Base-by-base conservation (phyloP, 2,888 invertebrate species). In the Sialis lutaria region DNA sequence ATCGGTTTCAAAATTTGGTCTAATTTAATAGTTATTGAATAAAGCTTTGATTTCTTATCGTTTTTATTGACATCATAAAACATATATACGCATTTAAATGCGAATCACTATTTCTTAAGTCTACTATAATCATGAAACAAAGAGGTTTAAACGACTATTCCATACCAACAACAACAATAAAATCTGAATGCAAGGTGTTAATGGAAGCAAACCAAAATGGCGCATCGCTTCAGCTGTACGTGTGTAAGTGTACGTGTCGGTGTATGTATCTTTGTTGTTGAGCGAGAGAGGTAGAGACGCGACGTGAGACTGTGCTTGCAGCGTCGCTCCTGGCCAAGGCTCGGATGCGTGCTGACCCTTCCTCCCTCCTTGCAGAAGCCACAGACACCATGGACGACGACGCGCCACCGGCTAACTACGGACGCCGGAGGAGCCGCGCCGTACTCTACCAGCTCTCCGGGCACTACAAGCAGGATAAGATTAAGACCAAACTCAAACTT, bases 381-480 rank as follows among this genome's bases (percentile, higher is more conserved):
- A 85, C 84, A 68, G 86, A 82, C 75, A 77, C 63, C 35, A 64
- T 85, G 68, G 84, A 85, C 65, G 76, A 79, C 40, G 82, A 83
- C 69, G 79, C 80, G 57, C 81, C 82, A 50, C 70, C 73, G 7
- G 80, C 85, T 59, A 90, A 90, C 73, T 91, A 91, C 73, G 90
- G 89, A 57, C 73, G 93, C 55, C 75, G 95, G 60, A 77, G 95
- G 59, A 92, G 92, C 63, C 75, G 95, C 61, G 95, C 95, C 40
- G 93, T 95, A 50, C 80, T 95, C 52, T 95, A 95, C 71, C 93
- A 95, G 70, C 77, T 95, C 58, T 93, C 92, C 56, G 95, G 95
- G 53, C 93, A 93, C 69, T 95, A 93, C 70, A 91, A 89, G 65
- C 90, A 89, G 62, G 91, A 91, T 67, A 88, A 88, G 65, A 81